A percentile compares a stretch with the other conserved stretches of the same genome.
phyloP scores from a whole-genome alignment of 2,888 invertebrate genomes.

The Bugulina stolonifera region DNA sequence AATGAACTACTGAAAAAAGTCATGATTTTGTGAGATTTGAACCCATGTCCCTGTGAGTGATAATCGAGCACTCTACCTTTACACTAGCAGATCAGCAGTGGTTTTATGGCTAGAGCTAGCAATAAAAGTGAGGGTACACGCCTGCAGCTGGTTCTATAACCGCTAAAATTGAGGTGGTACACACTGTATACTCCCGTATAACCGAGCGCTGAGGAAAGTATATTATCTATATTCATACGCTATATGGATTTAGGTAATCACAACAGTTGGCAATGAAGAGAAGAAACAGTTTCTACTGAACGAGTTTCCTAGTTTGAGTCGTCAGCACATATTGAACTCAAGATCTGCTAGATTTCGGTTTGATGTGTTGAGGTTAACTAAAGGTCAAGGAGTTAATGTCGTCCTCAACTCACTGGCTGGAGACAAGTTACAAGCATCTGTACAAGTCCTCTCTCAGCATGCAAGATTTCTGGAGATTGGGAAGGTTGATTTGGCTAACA shows the following conservation, averaged over 20 bases:
- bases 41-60: too few species aligned
- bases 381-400: slow-evolving; percentile 82
- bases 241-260: slow-evolving; percentile 69
- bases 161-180: too few species aligned
- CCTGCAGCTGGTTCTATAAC: too few species aligned
- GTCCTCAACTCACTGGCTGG: slow-evolving; percentile 94
- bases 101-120: too few species aligned
- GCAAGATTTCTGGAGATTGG: slow-evolving; percentile 97
- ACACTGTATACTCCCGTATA: too few species aligned
- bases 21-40: too few species aligned
- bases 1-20: too few species aligned
- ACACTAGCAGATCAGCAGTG: too few species aligned
- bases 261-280: slow-evolving; percentile 79
- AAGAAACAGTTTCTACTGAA: slow-evolving; percentile 81
- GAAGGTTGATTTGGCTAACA: slow-evolving; percentile 90
- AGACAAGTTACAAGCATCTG: slow-evolving; percentile 86
- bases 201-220: too few species aligned
- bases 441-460: slow-evolving; percentile 82
- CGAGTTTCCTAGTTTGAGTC: slow-evolving; percentile 76
- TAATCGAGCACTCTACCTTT: too few species aligned
- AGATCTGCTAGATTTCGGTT: slow-evolving; percentile 87
- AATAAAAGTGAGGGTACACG: too few species aligned
- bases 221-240: too few species aligned
- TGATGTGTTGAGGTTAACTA: slow-evolving; percentile 73
- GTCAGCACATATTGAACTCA: slow-evolving; percentile 80